Conservation (phyloP, 2,888 invertebrate genomes). For the Epinotia bilunana region DNA sequence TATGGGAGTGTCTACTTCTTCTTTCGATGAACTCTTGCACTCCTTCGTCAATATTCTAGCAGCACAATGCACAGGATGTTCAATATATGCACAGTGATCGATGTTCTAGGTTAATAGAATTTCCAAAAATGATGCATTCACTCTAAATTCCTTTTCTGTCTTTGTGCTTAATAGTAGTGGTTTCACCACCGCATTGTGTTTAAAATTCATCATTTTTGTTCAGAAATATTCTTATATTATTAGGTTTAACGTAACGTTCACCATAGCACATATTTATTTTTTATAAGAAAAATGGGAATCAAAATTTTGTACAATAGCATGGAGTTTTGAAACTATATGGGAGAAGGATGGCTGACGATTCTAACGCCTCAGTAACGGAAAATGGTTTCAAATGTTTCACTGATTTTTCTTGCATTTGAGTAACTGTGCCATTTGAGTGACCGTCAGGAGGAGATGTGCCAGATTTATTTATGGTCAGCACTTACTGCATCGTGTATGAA, state of each 20-base stretch:
- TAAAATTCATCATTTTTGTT: slow-evolving; percentile 66
- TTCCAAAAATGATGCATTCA: slow-evolving; percentile 66
- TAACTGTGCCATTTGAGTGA: slow-evolving; percentile 57
- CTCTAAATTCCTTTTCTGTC: slow-evolving; percentile 24
- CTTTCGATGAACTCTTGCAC: slow-evolving; percentile 67
- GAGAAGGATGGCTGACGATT: slow-evolving; percentile 73
- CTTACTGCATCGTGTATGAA: slow-evolving; percentile 77
- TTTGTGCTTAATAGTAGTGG: neutral
- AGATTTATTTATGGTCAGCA: slow-evolving; percentile 71
- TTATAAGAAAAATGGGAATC: slow-evolving; percentile 64
- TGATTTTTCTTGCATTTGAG: slow-evolving; percentile 69
- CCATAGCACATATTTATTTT: slow-evolving; percentile 61
- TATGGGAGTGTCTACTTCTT: slow-evolving; percentile 60
- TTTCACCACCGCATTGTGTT: slow-evolving; percentile 30
- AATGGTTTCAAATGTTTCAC: slow-evolving; percentile 67
- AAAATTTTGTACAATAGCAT: slow-evolving; percentile 81
- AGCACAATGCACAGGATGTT: slow-evolving; percentile 70
- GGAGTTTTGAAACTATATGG: slow-evolving; percentile 69
- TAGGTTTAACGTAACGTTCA: slow-evolving; percentile 52
- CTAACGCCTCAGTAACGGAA: slow-evolving; percentile 77
- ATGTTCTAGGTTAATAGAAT: slow-evolving; percentile 58
- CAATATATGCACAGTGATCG: slow-evolving; percentile 64
- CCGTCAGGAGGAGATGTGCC: slow-evolving; percentile 63
- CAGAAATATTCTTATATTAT: slow-evolving; percentile 52
- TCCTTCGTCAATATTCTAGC: slow-evolving; percentile 65